Evolutionary conservation across 2,113 vertebrate species (phyloP).

Genomic region (Cryptoleucopteryx plumbea): DNA sequence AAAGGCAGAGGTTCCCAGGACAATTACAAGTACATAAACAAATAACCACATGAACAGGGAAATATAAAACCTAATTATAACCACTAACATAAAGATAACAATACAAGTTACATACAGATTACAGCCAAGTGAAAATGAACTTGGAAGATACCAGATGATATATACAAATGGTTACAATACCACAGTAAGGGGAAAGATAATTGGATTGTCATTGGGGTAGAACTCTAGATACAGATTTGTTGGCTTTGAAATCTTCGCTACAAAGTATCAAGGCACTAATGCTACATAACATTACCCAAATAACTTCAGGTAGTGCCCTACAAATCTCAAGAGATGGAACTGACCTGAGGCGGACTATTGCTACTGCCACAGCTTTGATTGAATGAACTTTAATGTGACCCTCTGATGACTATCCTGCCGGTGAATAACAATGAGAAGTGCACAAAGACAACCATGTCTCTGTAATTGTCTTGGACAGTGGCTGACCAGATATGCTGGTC

Average conservation of each 20-base stretch:
- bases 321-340: conserved; percentile 55
- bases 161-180: background rate
- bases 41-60: background rate
- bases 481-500: background rate
- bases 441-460: conserved; percentile 23
- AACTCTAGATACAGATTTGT: background rate
- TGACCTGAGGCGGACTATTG: conserved; percentile 52
- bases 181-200: background rate
- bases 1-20: background rate
- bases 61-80: background rate
- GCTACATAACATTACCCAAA: conserved; percentile 59
- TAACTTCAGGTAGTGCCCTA: conserved; percentile 50
- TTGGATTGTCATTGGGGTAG: background rate
- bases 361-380: conserved; percentile 66
- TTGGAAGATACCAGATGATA: background rate
- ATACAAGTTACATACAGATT: background rate
- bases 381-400: conserved; percentile 71
- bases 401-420: conserved; percentile 37
- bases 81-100: background rate
- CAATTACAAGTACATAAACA: background rate
- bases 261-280: background rate
- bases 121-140: background rate
- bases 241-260: conserved; percentile 13
- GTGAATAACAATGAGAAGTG: conserved; percentile 62
- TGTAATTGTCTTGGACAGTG: background rate